These are phyloP conservation scores for Spheniscus mendiculus DNA, from an alignment of 2,113 vertebrate species.

Conservation along the genomic window DNA sequence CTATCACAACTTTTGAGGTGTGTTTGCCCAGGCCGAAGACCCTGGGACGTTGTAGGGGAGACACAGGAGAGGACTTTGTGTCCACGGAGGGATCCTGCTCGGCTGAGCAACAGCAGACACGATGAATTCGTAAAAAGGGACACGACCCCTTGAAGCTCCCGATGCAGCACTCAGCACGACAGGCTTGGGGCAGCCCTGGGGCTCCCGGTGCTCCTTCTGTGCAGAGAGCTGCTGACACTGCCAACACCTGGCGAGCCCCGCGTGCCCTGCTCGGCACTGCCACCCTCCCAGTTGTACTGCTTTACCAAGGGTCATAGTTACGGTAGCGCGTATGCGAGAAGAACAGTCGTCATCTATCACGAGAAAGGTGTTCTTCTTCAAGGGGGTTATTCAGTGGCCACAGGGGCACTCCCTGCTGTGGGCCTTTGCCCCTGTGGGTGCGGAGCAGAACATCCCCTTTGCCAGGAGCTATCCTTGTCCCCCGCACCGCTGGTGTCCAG, in stretches of 20 bases:
- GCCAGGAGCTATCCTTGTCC: neutral
- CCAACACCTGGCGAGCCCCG: neutral
- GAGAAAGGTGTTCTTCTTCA: neutral
- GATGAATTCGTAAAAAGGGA: neutral
- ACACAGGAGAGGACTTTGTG: neutral
- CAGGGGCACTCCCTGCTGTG: neutral
- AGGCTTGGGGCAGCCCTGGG: neutral
- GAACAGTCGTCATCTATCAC: neutral
- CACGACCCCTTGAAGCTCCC: neutral
- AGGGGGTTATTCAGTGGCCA: neutral
- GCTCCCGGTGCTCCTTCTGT: neutral
- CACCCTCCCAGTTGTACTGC: neutral
- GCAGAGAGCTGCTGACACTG: neutral
- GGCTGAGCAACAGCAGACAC: neutral
- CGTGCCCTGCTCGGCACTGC: neutral
- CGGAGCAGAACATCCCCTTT: neutral
- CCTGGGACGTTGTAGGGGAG: rapidly evolving
- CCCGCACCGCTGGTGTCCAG: rapidly evolving
- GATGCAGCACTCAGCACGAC: neutral
- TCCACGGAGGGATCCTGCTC: neutral
- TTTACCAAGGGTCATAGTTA: neutral
- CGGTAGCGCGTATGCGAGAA: rapidly evolving
- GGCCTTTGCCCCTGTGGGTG: rapidly evolving
- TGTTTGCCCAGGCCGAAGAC: neutral
- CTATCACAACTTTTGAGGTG: neutral